phyloP scores from a whole-genome alignment of 2,113 vertebrate genomes.

The Rhabdomys dilectus region DNA sequence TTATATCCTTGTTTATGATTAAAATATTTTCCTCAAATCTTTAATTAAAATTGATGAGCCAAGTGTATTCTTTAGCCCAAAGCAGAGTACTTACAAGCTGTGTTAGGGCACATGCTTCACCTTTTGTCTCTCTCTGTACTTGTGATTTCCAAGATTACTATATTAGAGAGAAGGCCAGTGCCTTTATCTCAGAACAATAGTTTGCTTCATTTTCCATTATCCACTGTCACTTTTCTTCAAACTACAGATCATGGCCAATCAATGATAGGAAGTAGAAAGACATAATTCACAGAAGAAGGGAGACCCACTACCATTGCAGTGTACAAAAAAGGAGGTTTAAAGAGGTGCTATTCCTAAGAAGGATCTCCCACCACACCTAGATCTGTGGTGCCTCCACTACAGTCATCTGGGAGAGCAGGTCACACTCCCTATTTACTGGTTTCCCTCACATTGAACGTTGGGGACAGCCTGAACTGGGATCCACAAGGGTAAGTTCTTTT shows the following conservation, averaged over 20 bases:
- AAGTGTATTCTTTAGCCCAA: background rate
- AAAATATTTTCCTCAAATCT: background rate
- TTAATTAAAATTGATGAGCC: conserved; percentile 15
- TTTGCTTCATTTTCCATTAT: background rate
- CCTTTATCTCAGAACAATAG: background rate
- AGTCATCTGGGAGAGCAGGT: background rate
- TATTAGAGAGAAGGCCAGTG: too few species aligned
- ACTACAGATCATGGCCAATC: background rate
- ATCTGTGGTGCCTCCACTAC: rapidly evolving
- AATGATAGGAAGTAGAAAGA: background rate
- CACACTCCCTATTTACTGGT: rapidly evolving
- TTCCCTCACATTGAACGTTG: background rate
- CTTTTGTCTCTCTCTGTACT: background rate
- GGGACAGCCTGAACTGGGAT: background rate
- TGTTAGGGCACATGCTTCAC: background rate
- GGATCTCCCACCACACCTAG: rapidly evolving
- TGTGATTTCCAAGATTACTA: background rate
- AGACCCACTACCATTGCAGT: background rate
- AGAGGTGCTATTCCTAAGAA: background rate
- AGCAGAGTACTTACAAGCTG: background rate
- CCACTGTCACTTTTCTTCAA: background rate
- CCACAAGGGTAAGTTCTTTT: background rate
- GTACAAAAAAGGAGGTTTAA: background rate
- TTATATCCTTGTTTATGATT: conserved; percentile 10
- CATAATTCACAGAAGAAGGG: background rate